Percentiles rank a stretch among this genome's conserved stretches.
phyloP scores from a whole-genome alignment of 2,113 vertebrate species.

The Seriola rivoliana region DNA sequence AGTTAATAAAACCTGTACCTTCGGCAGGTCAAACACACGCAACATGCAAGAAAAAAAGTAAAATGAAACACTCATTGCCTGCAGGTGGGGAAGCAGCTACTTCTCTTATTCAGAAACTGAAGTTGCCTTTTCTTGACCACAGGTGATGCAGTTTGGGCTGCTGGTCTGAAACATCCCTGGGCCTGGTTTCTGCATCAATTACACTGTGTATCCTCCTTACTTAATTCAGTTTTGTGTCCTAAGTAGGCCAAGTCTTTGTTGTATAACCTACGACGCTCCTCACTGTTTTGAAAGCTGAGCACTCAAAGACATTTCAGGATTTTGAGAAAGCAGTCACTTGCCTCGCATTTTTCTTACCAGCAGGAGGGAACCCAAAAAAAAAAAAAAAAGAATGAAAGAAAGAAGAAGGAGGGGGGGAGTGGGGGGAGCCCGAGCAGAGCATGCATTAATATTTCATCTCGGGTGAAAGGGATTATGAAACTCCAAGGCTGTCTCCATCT shows the following conservation, averaged over 20 bases:
- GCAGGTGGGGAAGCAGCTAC: background rate
- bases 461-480: slow-evolving; percentile 56
- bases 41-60: too few relatives aligned
- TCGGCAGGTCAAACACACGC: slow-evolving; percentile 27
- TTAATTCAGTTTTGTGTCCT: background rate
- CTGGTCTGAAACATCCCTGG: too few relatives aligned
- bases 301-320: slow-evolving; percentile 11
- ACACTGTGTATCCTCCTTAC: background rate
- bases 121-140: background rate
- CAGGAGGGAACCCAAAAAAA: background rate
- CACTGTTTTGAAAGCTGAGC: background rate
- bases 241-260: background rate
- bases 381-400: background rate
- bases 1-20: slow-evolving; percentile 11
- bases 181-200: background rate
- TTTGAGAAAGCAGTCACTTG: slow-evolving; percentile 1
- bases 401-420: background rate
- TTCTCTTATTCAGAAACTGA: background rate
- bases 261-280: background rate
- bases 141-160: background rate
- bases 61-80: background rate
- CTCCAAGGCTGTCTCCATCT: slow-evolving; percentile 45
- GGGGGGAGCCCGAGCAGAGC: slow-evolving; percentile 22
- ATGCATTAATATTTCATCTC: slow-evolving; percentile 66
- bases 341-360: background rate